phyloP scores from a whole-genome alignment of 2,797 vertebrate genomes.

The Paramormyrops hopkinsi region DNA sequence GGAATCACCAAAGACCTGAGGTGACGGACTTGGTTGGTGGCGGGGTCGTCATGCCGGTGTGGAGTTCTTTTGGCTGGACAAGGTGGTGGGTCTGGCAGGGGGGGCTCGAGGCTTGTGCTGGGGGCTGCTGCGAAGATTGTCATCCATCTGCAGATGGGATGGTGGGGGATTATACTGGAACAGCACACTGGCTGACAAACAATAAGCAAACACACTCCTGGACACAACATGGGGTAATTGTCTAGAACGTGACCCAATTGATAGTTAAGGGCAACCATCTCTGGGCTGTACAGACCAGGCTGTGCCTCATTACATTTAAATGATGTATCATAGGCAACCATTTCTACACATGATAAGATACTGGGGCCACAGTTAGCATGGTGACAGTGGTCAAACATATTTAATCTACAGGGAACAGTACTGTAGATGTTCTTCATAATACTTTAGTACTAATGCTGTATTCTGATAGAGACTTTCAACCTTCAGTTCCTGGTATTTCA shows the following conservation, averaged over 20 bases:
- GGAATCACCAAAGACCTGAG: not conserved
- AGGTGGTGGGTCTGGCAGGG: slow-evolving; percentile 66
- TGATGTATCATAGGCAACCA: not conserved
- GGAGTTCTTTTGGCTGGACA: slow-evolving; percentile 60
- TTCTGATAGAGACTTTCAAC: not conserved
- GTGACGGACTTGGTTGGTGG: slow-evolving; percentile 32
- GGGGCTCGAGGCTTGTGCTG: slow-evolving; percentile 82
- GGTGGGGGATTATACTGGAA: slow-evolving; percentile 35
- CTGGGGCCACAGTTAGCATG: not conserved
- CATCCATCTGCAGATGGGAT: slow-evolving; percentile 81
- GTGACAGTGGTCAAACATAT: not conserved
- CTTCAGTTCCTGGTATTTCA: not conserved
- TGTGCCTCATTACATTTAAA: not conserved
- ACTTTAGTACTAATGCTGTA: not conserved
- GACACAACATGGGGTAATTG: not conserved
- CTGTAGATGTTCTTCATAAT: not conserved
- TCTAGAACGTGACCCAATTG: not conserved
- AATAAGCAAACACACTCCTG: not conserved
- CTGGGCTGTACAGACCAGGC: not conserved
- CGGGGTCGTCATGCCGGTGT: slow-evolving; percentile 56
- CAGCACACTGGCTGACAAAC: not conserved
- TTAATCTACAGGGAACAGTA: not conserved
- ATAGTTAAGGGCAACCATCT: not conserved
- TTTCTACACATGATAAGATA: not conserved
- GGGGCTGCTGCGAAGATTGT: slow-evolving; percentile 93